Evolutionary conservation across 2,797 vertebrate genomes (phyloP).

Genomic region (Rhinoraja longicauda): DNA sequence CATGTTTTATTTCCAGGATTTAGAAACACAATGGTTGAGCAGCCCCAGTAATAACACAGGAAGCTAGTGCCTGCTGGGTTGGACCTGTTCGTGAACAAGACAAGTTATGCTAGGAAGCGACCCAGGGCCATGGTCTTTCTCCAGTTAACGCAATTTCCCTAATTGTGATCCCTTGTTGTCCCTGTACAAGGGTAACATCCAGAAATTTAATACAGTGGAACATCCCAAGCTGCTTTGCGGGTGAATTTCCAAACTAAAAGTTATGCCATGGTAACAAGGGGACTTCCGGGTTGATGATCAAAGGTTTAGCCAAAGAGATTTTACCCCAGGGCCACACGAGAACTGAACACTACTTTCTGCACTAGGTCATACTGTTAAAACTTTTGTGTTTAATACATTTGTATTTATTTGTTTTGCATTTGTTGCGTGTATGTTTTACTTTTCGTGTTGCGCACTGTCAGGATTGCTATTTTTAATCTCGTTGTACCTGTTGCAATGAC

Average conservation of each 20-base stretch:
- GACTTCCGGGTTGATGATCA: neutral
- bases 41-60: slow-evolving; percentile 9
- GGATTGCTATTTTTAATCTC: no score
- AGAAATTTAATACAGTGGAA: no score
- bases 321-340: no score
- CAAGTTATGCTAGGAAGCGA: neutral
- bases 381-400: no score
- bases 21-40: slow-evolving; percentile 27
- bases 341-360: no score
- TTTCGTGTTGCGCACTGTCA: no score
- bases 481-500: no score
- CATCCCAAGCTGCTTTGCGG: neutral
- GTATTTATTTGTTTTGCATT: no score
- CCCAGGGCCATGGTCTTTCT: neutral
- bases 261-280: neutral
- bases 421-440: no score
- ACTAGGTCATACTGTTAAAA: no score
- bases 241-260: neutral
- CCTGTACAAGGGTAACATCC: neutral
- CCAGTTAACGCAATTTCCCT: neutral
- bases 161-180: neutral
- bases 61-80: neutral
- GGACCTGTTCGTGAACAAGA: neutral
- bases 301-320: neutral
- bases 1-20: slow-evolving; percentile 28